A percentile compares a stretch with the other conserved stretches of the same genome.
Evolutionary conservation across 2,797 vertebrate genomes (phyloP).

Genomic region (Buceros bicornis): DNA sequence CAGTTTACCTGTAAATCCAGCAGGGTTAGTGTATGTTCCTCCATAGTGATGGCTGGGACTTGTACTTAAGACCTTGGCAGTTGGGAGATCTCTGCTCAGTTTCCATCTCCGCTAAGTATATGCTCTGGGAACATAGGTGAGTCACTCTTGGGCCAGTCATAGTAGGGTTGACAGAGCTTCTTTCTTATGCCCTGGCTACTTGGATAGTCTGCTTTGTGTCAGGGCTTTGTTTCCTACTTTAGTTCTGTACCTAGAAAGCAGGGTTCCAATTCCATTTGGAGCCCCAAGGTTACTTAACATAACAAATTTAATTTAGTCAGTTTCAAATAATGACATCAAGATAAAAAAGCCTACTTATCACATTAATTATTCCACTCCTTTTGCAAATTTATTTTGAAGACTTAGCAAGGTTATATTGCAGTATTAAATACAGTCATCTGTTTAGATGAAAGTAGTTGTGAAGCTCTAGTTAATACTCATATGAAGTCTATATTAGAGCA

Average conservation of each 20-base stretch:
- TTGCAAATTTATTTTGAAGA: slow-evolving; percentile 38
- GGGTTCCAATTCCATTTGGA: not conserved
- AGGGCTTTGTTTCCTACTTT: not conserved
- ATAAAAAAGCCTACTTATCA: not conserved
- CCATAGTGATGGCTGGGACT: not conserved
- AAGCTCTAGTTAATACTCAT: not conserved
- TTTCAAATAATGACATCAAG: not conserved
- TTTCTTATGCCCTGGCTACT: not conserved
- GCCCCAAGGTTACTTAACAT: not conserved
- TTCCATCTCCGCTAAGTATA: not conserved
- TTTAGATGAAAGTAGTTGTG: slow-evolving; percentile 4
- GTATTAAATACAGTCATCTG: not conserved
- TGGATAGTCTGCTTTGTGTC: not conserved
- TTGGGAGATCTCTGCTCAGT: not conserved
- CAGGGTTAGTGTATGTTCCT: not conserved
- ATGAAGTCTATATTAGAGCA: not conserved
- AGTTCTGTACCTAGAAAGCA: not conserved
- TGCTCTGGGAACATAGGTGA: not conserved
- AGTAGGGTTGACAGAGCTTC: not conserved
- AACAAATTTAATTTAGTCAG: not conserved
- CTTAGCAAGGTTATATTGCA: not conserved
- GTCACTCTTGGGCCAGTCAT: not conserved
- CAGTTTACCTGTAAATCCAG: not conserved
- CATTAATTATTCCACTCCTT: not conserved
- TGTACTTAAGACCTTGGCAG: not conserved